Base-by-base conservation (phyloP, 92 coral and sea anemone genomes). In the Virgularia gustaviana region DNA sequence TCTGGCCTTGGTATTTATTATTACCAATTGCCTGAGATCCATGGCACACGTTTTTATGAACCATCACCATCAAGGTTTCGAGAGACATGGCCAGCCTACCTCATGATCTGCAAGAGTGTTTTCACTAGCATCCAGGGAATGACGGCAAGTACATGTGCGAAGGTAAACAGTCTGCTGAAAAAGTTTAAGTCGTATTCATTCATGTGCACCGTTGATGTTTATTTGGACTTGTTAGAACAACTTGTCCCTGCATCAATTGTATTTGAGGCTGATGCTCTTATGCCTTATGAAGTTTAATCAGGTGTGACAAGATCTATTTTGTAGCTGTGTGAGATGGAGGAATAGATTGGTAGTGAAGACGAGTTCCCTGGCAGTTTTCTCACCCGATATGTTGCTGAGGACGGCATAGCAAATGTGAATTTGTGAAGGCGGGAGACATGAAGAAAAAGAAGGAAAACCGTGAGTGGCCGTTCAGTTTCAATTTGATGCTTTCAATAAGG, bases 41-140 rank as follows among this genome's bases (percentile, higher is more conserved):
- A 77, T 65, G 76, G 75, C 41, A 77, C 82, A 31, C 70, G 68
- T 15, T 76, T n/a, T 76, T 36, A 75, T 52, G n/a, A 77, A 77
- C 27, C 81, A 77, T 64, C 71, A 59, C 65, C 81, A 44, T 36
- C 59, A 47, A 32, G 81, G 81, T 23, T 77, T 77, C 56, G 63
- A 55, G 34, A 57, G 44, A 78, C 63, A 37, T 78, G 83, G 83
- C 64, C 83, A 23, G 83, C 73, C 13, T 56, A 56, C 31, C 66
- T 35, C 49, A 35, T 42, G 33, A 47, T n/a, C 38, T 59, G 52
- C 52, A 72, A 76, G 32, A 76, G 63, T 62, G 73, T 72, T 19
- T 47, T 76, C 34, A 63, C 63, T 31, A 70, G 31, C 24, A 38
- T 8, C 47, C 66, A 44, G 49, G 77, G 44, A 22, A 19, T 5